Evolutionary conservation across 2,888 invertebrate species (phyloP).

Genomic region (Odontothrips loti): DNA sequence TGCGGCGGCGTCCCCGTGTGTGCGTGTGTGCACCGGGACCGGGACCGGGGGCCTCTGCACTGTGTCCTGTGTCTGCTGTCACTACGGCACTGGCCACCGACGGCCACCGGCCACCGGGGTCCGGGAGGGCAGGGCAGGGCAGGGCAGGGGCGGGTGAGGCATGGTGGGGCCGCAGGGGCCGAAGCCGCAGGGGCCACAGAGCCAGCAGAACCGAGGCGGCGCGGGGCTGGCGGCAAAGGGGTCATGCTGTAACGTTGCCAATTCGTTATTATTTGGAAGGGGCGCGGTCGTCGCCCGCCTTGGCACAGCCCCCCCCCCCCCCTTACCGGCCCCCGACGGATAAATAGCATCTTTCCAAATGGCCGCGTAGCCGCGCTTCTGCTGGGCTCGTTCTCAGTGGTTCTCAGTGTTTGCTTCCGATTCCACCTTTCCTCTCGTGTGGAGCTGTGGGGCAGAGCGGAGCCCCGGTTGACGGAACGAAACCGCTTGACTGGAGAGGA

Average conservation of each 20-base stretch:
- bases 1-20: too few relatives aligned
- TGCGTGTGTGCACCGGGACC: too few relatives aligned
- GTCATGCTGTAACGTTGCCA: constrained; percentile 11
- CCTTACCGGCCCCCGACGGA: background rate
- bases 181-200: background rate
- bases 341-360: background rate
- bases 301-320: background rate
- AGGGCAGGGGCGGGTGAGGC: background rate
- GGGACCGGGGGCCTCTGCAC: too few relatives aligned
- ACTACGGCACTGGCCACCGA: too few relatives aligned
- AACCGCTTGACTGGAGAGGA: too few relatives aligned
- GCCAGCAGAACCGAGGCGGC: background rate
- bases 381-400: background rate
- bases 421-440: background rate
- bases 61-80: too few relatives aligned
- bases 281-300: background rate
- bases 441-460: too few relatives aligned
- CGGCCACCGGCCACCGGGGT: too few relatives aligned
- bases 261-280: background rate
- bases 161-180: constrained; percentile 18
- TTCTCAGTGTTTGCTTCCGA: background rate
- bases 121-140: background rate
- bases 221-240: background rate
- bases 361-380: background rate
- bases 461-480: too few relatives aligned